Percentiles rank a stretch among this genome's conserved stretches.
Conservation (phyloP, 1,140 invertebrate genomes). For the Leucophenga varia region DNA sequence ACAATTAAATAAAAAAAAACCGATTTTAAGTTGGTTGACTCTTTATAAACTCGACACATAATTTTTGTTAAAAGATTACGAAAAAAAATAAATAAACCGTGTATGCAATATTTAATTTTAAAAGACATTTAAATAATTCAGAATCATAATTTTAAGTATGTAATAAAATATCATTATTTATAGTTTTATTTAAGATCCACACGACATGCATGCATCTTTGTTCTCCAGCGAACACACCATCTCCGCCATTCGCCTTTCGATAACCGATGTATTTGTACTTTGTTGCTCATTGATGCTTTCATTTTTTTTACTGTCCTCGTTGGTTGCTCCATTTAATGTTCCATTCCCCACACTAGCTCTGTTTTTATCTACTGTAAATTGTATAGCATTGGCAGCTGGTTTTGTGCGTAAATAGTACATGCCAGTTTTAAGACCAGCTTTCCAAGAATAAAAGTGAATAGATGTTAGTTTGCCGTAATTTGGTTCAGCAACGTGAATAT, state of each 20-base stretch:
- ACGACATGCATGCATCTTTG: conserved; percentile 83
- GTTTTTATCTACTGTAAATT: conserved; percentile 98
- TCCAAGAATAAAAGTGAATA: conserved; percentile 99
- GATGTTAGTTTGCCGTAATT: conserved; percentile 93
- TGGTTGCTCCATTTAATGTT: too few species aligned
- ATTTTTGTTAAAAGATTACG: too few species aligned
- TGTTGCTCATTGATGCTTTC: conserved; percentile 6
- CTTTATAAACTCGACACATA: too few species aligned
- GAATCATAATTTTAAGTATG: too few species aligned
- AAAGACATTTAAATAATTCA: too few species aligned
- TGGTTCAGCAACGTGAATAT: conserved; percentile 94
- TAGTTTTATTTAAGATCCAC: conserved; percentile 63
- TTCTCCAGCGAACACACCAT: conserved; percentile 86
- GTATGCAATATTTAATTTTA: too few species aligned
- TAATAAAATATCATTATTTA: too few species aligned
- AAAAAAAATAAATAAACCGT: too few species aligned
- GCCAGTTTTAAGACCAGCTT: conserved; percentile 94
- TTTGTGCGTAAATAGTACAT: conserved; percentile 99
- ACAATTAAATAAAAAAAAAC: too few species aligned
- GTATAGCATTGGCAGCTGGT: conserved; percentile 93
- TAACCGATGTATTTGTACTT: too few species aligned
- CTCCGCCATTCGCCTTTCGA: conserved; percentile 69
- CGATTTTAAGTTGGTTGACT: too few species aligned
- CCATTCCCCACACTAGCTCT: too few species aligned
- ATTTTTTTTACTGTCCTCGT: conserved; percentile 20